These are phyloP conservation scores for Cettia cetti DNA, from an alignment of 2,113 vertebrate species.

Conservation along the genomic window DNA sequence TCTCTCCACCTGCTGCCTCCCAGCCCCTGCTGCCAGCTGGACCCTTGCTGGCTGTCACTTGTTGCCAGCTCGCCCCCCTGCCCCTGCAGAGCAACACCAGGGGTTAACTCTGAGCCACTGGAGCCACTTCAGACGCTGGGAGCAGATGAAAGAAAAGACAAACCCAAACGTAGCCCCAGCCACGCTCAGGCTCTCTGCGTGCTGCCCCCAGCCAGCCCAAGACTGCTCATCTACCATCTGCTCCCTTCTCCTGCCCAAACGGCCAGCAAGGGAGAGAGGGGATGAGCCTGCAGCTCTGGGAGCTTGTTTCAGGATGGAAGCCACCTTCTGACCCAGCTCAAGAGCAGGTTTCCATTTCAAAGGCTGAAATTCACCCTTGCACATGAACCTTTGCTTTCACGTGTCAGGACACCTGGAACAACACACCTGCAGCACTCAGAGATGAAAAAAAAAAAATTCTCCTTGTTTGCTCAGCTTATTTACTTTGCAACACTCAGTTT, in stretches of 20 bases:
- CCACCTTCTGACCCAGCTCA: not conserved
- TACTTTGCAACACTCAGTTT: slow-evolving; percentile 11
- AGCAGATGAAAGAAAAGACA: not conserved
- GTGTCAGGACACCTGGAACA: not conserved
- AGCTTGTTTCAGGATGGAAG: not conserved
- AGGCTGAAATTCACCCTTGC: not conserved
- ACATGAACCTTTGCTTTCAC: not conserved
- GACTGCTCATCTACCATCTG: not conserved
- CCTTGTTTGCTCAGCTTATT: slow-evolving; percentile 48
- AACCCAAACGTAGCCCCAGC: not conserved
- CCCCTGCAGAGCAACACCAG: not conserved
- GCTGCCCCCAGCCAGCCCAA: not conserved
- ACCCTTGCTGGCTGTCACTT: not conserved
- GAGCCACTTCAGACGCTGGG: not conserved
- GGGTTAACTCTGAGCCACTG: not conserved
- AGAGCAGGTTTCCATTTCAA: not conserved
- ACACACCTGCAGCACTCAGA: slow-evolving; percentile 11
- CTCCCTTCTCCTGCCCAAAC: not conserved
- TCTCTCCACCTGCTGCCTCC: not conserved
- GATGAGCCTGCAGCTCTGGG: not conserved
- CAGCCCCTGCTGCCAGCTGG: slow-evolving; percentile 26
- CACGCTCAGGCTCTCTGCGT: fast-evolving
- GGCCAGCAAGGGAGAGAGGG: not conserved
- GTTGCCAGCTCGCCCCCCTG: not conserved
- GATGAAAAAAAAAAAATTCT: not conserved